Base-by-base conservation (phyloP, 2,888 invertebrate species). In the Mythimna albipuncta region DNA sequence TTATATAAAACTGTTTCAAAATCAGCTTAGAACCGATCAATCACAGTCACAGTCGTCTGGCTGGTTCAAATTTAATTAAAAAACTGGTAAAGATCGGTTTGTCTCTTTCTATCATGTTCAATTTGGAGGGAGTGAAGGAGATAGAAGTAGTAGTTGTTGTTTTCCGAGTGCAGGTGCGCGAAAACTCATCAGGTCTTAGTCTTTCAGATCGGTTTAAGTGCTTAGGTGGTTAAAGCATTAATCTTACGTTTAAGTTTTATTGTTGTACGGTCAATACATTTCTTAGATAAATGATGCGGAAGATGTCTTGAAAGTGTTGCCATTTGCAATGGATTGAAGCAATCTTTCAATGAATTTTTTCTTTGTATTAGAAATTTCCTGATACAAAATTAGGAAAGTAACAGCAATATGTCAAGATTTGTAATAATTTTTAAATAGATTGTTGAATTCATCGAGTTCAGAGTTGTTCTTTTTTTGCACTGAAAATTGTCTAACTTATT, bases 21-120 rank as follows among this genome's bases (percentile, higher is more conserved):
- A 75, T 64, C 35, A 75, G 26, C 52, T 75, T 59, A 55, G n/a
- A 50, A 32, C 38, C 65, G 58, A 77, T 78, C 70, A 63, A 70
- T 81, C 65, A 52, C 26, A 41, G 58, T n/a, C 16, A 50, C 58
- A 32, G 26, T 52, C 41, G 32, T 52, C 35, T 54, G n/a, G 35
- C 26, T 54, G 67, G 64, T 77, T 67, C n/a, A 69, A 67, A 64
- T 72, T 65, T 78, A 68, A 72, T 79, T 82, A 66, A 44, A 59
- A 69, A 78, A 38, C 68, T 66, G 65, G 13, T 62, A 69, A 35
- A 63, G 19, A 35, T 47, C 6, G 35, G 2, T 41, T 38, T 59
- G 16, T 63, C 73, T 65, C 58, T 68, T 59, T 82, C 32, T 13
- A 0, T n/a, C 32, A 21, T 3, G 2, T 44, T 19, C 4, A 16